These are phyloP conservation scores for Crepidodera aurea DNA, from an alignment of 2,888 invertebrate genomes.

Conservation along the genomic window DNA sequence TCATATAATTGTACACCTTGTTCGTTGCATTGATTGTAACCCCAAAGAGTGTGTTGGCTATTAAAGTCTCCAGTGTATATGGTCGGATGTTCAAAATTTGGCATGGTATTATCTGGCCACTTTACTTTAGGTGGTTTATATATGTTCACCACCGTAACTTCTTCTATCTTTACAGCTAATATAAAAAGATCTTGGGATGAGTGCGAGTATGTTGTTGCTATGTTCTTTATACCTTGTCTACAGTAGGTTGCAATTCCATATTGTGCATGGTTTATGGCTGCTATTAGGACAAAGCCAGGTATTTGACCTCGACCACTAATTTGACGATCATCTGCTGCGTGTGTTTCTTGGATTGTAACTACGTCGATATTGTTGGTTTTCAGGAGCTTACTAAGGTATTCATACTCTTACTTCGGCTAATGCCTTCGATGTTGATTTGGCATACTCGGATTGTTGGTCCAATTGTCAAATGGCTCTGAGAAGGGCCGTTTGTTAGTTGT, in stretches of 20 bases:
- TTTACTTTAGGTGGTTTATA: too few species aligned
- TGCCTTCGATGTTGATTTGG: constrained; percentile 16
- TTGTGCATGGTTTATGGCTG: neutral
- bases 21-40: too few species aligned
- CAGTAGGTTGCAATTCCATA: constrained; percentile 6
- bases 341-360: constrained; percentile 9
- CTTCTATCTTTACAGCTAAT: too few species aligned
- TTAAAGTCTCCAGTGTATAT: too few species aligned
- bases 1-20: too few species aligned
- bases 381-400: constrained; percentile 12
- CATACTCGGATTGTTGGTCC: constrained; percentile 11
- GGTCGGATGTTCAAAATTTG: too few species aligned
- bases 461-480: constrained; percentile 5
- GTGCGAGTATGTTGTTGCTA: too few species aligned
- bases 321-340: constrained; percentile 2
- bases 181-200: too few species aligned
- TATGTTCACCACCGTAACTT: too few species aligned
- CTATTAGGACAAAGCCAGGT: constrained; percentile 10
- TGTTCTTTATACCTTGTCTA: too few species aligned
- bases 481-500: neutral
- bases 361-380: neutral
- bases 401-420: constrained; percentile 9
- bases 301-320: neutral
- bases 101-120: too few species aligned
- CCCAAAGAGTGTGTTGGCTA: too few species aligned